Evolutionary conservation across 2,113 vertebrate species (phyloP).

Genomic region (Odocoileus hemionus): DNA sequence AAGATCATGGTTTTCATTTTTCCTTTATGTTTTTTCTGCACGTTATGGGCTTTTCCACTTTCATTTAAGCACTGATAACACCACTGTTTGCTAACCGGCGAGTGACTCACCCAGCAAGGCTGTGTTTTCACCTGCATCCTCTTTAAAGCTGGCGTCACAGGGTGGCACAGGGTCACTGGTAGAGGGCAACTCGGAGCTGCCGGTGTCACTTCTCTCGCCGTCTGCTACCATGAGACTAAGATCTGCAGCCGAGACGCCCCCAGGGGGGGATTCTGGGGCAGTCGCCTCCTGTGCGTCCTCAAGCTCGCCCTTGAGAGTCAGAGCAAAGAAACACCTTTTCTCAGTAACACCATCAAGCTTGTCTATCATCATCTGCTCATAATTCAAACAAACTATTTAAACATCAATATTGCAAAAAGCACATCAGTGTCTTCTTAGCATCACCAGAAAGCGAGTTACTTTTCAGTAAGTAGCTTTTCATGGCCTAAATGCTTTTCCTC

Average conservation of each 20-base stretch:
- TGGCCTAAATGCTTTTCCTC: not conserved
- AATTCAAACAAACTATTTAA: not conserved
- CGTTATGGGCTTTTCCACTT: not conserved
- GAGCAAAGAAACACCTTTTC: not conserved
- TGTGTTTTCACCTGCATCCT: constrained; percentile 78
- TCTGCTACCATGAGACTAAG: constrained; percentile 75
- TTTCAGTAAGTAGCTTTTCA: not conserved
- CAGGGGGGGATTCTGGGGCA: constrained; percentile 74
- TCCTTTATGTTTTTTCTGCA: not conserved
- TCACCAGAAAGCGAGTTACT: not conserved
- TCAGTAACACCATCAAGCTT: not conserved
- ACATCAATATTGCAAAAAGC: not conserved
- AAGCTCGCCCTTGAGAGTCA: constrained; percentile 77
- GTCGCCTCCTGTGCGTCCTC: constrained; percentile 78
- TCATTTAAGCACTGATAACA: not conserved
- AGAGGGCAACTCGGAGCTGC: constrained; percentile 71
- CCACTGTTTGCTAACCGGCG: not conserved
- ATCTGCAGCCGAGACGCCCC: constrained; percentile 71
- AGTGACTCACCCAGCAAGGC: constrained; percentile 80
- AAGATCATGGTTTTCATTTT: not conserved
- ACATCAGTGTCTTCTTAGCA: not conserved
- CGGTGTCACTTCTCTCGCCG: constrained; percentile 74
- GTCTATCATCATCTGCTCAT: not conserved
- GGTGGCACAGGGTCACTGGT: constrained; percentile 65
- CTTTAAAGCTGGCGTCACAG: constrained; percentile 69